These are phyloP conservation scores for Piscicola geometra DNA, from an alignment of 2,888 invertebrate genomes.

Conservation along the genomic window DNA sequence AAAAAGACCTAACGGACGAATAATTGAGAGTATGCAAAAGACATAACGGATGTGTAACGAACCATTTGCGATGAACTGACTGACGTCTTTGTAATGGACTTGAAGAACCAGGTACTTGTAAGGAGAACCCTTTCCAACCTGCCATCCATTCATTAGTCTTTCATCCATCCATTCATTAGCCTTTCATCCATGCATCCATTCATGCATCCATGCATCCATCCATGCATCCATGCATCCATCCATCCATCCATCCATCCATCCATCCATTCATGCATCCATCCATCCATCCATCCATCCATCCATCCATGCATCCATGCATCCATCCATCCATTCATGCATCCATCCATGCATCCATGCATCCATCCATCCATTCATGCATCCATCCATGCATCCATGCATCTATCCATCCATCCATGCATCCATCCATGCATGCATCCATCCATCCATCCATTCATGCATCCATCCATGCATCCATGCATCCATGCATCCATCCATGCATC, in stretches of 20 bases:
- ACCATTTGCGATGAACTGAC: conserved; percentile 50
- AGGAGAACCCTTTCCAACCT: conserved; percentile 57
- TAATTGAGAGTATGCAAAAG: no score
- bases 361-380: no score
- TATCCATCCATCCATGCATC: not conserved
- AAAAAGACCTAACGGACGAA: no score
- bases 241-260: not conserved
- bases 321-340: no score
- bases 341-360: no score
- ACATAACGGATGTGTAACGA: no score
- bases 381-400: not conserved
- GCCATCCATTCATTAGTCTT: no score
- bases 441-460: conserved; percentile 22
- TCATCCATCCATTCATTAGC: not conserved
- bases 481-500: not conserved
- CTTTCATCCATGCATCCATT: not conserved
- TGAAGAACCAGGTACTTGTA: conserved; percentile 61
- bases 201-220: not conserved
- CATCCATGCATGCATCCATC: no score
- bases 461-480: conserved; percentile 10
- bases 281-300: not conserved
- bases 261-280: not conserved
- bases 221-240: not conserved
- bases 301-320: not conserved
- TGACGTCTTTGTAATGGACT: conserved; percentile 59